Conservation (phyloP, 1,140 invertebrate genomes). For the Panagrolaimus sp. region DNA sequence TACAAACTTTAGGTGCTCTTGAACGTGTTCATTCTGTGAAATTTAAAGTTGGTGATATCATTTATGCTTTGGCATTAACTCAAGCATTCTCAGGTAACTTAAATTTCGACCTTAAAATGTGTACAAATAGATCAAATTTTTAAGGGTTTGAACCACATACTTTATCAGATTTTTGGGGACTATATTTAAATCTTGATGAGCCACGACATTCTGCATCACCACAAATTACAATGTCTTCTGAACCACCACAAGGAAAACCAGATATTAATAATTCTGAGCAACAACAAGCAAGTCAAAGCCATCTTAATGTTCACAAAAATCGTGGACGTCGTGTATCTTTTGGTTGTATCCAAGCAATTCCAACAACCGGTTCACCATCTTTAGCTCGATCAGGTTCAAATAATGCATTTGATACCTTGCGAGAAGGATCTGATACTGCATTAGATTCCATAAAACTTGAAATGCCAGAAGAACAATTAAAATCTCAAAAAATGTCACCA, state of each 20-base stretch:
- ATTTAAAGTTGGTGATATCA: slow-evolving; percentile 35
- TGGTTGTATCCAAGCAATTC: slow-evolving; percentile 40
- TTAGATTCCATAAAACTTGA: slow-evolving; percentile 1
- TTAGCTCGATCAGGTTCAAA: too few relatives aligned
- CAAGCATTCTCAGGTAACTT: slow-evolving; percentile 39
- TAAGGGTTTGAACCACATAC: slow-evolving; percentile 27
- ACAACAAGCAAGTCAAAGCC: slow-evolving; percentile 5
- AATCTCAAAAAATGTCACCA: slow-evolving; percentile 9
- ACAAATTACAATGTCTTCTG: slow-evolving; percentile 12
- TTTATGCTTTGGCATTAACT: slow-evolving; percentile 26
- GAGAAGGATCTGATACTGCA: slow-evolving; percentile 14
- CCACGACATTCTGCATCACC: not conserved
- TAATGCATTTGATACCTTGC: not conserved
- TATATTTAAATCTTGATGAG: not conserved
- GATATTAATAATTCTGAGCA: slow-evolving; percentile 4
- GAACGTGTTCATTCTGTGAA: slow-evolving; percentile 33
- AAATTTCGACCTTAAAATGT: not conserved
- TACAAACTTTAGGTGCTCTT: slow-evolving; percentile 39
- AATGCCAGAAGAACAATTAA: not conserved
- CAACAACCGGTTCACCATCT: not conserved
- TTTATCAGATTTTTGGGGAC: slow-evolving; percentile 19
- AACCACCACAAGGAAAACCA: not conserved
- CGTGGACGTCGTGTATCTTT: slow-evolving; percentile 45
- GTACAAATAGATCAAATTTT: not conserved
- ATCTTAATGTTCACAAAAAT: slow-evolving; percentile 23